Conservation (phyloP, 23 tunicate species). For the Oikopleura albicans region DNA sequence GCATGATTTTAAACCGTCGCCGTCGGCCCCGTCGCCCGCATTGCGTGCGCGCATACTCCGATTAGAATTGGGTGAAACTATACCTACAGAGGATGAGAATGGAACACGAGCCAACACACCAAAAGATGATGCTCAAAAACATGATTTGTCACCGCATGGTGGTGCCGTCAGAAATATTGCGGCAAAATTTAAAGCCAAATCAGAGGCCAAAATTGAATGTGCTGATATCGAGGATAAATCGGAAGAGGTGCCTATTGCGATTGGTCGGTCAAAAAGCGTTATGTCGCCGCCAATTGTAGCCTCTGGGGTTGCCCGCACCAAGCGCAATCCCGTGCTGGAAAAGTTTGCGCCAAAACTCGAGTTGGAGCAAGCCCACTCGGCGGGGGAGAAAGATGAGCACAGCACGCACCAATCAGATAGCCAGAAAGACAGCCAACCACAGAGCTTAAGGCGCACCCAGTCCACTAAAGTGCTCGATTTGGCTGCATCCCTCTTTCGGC, state of each 20-base stretch:
- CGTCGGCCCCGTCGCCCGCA: background rate
- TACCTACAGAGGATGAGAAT: background rate
- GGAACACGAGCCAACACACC: background rate
- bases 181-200: background rate
- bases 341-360: constrained; percentile 15
- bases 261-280: constrained; percentile 1
- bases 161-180: constrained; percentile 13
- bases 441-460: background rate
- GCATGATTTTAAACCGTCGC: background rate
- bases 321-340: background rate
- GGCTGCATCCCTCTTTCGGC: background rate
- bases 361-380: background rate
- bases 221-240: background rate
- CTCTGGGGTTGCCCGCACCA: background rate
- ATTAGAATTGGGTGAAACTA: background rate
- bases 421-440: background rate
- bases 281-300: background rate
- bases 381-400: background rate
- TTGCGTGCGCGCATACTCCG: background rate
- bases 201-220: background rate
- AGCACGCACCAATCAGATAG: background rate
- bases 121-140: background rate
- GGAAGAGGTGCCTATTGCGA: background rate
- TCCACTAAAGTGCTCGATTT: background rate
- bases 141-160: background rate